These are phyloP conservation scores for Rhagonycha lutea DNA, from an alignment of 2,888 invertebrate species.

Conservation along the genomic window DNA sequence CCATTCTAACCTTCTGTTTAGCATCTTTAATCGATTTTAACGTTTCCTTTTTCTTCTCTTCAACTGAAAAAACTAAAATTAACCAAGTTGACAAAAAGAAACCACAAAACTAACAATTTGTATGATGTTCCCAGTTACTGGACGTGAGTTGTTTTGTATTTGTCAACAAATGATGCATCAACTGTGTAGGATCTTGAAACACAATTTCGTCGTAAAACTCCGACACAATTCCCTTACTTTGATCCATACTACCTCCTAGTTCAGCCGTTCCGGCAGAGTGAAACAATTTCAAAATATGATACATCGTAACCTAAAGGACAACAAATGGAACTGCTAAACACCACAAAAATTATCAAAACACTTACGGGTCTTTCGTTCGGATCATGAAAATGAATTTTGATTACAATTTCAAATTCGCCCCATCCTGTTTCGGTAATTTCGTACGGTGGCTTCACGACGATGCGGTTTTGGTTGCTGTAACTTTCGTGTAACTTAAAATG, in stretches of 20 bases:
- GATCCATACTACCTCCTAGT: constrained; percentile 62
- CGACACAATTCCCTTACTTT: constrained; percentile 78
- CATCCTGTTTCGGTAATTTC: constrained; percentile 98
- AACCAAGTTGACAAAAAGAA: not conserved
- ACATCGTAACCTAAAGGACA: constrained; percentile 81
- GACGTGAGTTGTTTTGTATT: constrained; percentile 75
- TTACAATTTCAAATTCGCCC: constrained; percentile 99
- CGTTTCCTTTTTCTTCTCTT: constrained; percentile 83
- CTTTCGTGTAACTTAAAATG: constrained; percentile 98
- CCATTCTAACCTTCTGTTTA: constrained; percentile 78
- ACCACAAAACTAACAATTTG: constrained; percentile 71
- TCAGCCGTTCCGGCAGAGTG: constrained; percentile 72
- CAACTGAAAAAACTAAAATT: constrained; percentile 66
- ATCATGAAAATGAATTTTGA: constrained; percentile 96
- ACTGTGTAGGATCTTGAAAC: constrained; percentile 86
- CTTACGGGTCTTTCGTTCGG: constrained; percentile 91
- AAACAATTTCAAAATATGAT: constrained; percentile 93
- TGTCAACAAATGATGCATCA: constrained; percentile 87
- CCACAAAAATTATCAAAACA: constrained; percentile 31
- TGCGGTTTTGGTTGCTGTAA: constrained; percentile 91
- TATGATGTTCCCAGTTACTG: constrained; percentile 81
- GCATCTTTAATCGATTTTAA: constrained; percentile 76
- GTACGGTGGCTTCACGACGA: constrained; percentile 93
- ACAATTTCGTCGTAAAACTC: constrained; percentile 97
- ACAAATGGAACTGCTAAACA: not conserved